A percentile compares a stretch with the other conserved stretches of the same genome.
These are phyloP conservation scores for Aleiodes alternator DNA, from an alignment of 2,888 invertebrate species.

Conservation along the genomic window DNA sequence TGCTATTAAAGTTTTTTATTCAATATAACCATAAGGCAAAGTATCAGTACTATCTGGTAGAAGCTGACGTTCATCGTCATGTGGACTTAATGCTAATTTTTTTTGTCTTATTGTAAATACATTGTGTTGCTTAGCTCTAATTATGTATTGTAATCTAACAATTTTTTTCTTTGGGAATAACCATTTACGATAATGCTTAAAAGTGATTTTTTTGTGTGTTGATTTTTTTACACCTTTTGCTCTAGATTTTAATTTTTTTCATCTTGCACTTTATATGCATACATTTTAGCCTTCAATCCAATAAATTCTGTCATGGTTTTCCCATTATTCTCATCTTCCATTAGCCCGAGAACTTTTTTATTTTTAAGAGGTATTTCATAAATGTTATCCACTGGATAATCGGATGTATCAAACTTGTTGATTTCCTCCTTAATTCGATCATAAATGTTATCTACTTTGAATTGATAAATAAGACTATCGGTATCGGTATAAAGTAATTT, in stretches of 20 bases:
- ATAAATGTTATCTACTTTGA: conserved; percentile 30
- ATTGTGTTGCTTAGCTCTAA: conserved; percentile 17
- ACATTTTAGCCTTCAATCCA: conserved; percentile 31
- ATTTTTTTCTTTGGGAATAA: conserved; percentile 5
- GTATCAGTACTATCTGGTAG: conserved; percentile 42
- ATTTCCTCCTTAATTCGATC: conserved; percentile 52
- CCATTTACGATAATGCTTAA: conserved; percentile 33
- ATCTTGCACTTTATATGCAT: conserved; percentile 15
- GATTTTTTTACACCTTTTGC: background rate
- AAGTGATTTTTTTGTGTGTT: conserved; percentile 20
- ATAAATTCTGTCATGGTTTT: conserved; percentile 38
- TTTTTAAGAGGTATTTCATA: conserved; percentile 45
- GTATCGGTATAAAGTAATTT: conserved; percentile 48
- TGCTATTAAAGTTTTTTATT: background rate
- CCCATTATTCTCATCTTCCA: conserved; percentile 47
- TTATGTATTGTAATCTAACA: conserved; percentile 5
- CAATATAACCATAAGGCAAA: conserved; percentile 38
- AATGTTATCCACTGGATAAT: conserved; percentile 38
- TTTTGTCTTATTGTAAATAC: conserved; percentile 39
- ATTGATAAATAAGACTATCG: conserved; percentile 41
- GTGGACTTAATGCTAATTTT: conserved; percentile 42
- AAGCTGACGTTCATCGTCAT: conserved; percentile 41
- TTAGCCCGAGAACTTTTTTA: conserved; percentile 41
- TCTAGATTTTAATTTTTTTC: background rate
- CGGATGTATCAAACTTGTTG: conserved; percentile 59